Conservation (phyloP, 1,140 invertebrate species). For the Phymorhynchus buccinoides region DNA sequence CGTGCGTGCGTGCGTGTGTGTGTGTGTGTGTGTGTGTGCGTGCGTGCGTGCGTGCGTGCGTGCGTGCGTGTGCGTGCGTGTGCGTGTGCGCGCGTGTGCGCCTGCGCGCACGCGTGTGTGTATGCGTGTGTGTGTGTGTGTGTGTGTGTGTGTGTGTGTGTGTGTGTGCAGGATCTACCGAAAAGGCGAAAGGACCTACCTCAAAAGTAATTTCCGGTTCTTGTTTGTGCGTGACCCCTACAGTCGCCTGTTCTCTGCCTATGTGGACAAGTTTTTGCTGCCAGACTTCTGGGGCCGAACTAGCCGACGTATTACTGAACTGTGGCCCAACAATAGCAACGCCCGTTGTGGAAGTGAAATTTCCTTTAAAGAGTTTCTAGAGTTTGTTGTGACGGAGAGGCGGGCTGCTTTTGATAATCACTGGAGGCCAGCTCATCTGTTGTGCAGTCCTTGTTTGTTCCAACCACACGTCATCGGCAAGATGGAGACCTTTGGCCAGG, state of each 20-base stretch:
- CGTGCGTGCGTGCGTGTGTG: background rate
- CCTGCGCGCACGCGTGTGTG: no score
- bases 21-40: no score
- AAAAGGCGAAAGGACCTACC: background rate
- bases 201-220: constrained; percentile 31
- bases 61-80: no score
- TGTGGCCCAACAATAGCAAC: background rate
- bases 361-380: constrained; percentile 40
- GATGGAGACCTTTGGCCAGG: constrained; percentile 39
- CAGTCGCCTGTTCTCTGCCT: constrained; percentile 49
- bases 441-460: constrained; percentile 35
- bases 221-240: constrained; percentile 49
- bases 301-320: constrained; percentile 28
- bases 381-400: background rate
- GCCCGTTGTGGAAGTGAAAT: constrained; percentile 29
- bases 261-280: constrained; percentile 50
- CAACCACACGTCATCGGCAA: constrained; percentile 39
- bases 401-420: constrained; percentile 14
- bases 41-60: no score
- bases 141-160: no score
- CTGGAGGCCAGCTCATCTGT: constrained; percentile 18
- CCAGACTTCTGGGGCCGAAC: constrained; percentile 43
- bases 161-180: no score
- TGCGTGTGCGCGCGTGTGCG: no score
- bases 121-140: no score